A percentile compares a stretch with the other conserved stretches of the same genome.
Conservation (phyloP, 2,888 invertebrate genomes). For the Andrena marginata region DNA sequence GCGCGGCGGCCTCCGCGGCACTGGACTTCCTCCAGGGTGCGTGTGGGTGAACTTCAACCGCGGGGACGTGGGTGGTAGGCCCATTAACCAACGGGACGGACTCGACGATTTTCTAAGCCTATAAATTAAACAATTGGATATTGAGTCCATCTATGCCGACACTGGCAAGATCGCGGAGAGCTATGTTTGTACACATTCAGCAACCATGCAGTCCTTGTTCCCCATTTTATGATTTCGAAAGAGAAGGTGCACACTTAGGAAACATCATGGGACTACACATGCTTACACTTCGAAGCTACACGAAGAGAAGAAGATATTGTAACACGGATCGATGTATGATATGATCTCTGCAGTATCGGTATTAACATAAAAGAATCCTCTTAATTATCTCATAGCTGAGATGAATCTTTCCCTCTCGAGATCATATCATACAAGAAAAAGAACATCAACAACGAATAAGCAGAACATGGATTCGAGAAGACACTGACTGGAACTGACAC, state of each 20-base stretch:
- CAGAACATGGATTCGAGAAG: constrained; percentile 26
- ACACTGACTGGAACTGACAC: constrained; percentile 37
- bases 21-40: constrained; percentile 81
- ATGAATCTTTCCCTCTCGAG: neutral
- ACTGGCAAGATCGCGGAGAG: neutral
- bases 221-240: neutral
- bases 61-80: constrained; percentile 83
- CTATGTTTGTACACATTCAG: neutral
- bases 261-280: constrained; percentile 15
- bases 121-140: constrained; percentile 72
- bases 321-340: neutral
- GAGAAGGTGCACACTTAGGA: neutral
- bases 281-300: constrained; percentile 2
- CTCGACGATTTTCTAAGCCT: constrained; percentile 90
- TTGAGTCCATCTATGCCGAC: neutral
- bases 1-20: constrained; percentile 84
- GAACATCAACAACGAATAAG: constrained; percentile 30
- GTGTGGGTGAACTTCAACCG: constrained; percentile 79
- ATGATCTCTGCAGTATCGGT: neutral
- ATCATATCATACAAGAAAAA: constrained; percentile 1
- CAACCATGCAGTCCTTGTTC: constrained; percentile 34
- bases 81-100: constrained; percentile 88
- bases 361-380: neutral
- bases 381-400: neutral
- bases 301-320: neutral